Evolutionary conservation across 53 echinoderm and acorn worm species (phyloP), one percentile per base, ranked within the genome.

Genomic region (Luidia sarsii): DNA sequence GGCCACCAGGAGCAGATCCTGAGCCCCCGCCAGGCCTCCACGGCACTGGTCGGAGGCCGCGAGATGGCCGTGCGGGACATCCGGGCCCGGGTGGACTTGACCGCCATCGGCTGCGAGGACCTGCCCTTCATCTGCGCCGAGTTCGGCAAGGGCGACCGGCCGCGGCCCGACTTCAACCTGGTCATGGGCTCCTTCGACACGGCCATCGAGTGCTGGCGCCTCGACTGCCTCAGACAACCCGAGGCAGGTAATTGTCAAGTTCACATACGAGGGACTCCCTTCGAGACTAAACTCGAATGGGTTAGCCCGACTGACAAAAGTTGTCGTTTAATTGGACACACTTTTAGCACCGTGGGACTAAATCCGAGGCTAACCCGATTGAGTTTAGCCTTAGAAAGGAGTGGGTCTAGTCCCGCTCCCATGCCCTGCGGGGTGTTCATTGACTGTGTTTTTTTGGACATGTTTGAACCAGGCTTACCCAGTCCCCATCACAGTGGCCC

Each of bases 91-190:
- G 70, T 89, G 39, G 83, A 94, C 18, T 67, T 91, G 24, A 70
- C 71, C 34, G 74, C 72, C 7, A 71, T 91, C 2, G 94, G 94
- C 14, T 86, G 86, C 67, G 67, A 87, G 25, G 69, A 50, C 28
- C 91, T 71, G 49, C 88, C 57, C 5, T 89, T 82, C 57, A 59
- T 94, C 39, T 94, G 94, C 33, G n/a, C 86, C 3, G 94, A 91
- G 80, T 86, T 91, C 59, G 85, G 91, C 3, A 85, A 94, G 39
- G 94, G 91, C 21, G 80, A 85, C 36, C 23, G 85, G 34, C 75
- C 94, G 2, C 33, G 65, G 14, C 94, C 94, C 6, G 86, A 82
- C 18, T 94, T 83, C 65, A 69, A 68, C 1, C 85, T 94, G 57
- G 52, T 71, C 39, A 62, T 90, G 51, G 80, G 72, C 22, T 57